Evolutionary conservation across 2,113 vertebrate species (phyloP), one percentile per base, ranked within the genome.

Genomic region (Pachypanchax playfairii): DNA sequence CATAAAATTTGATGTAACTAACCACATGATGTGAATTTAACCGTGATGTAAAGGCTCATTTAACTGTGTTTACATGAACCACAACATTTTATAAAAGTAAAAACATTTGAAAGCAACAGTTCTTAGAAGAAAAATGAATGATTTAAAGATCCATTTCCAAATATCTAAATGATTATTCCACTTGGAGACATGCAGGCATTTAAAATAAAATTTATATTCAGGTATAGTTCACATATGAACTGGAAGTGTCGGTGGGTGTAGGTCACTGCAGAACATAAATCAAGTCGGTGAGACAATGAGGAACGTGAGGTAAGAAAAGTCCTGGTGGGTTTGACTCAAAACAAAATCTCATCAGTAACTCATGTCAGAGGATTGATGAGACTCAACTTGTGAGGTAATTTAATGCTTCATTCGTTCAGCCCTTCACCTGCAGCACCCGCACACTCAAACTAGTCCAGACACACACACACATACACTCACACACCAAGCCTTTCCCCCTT

Each of bases 311-410:
- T 6, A 29, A 63, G 38, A 46, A 46, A 51, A 59, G 22, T 41
- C 21, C 35, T 46, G 59, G 46, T 61, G 55, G 42, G 26, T 41
- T 44, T 61, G 43, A 54, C 41, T 75, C 43, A 54, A 62, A 73
- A 61, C 39, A 73, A 63, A 42, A 68, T 25, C 33, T 77, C 62
- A 81, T 81, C 73, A 83, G 74, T 57, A 41, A 77, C 75, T 70
- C 68, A 55, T 59, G 66, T 77, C 70, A 70, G 57, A 75, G 36
- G 65, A 43, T 53, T 48, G 52, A 80, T 75, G 62, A 78, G 70
- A 67, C 67, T 79, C 67, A 73, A 73, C 62, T 78, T 79, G 69
- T 21, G 70, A 75, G 67, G 48, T 62, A 66, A 86, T 86, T 79
- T 75, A 75, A 77, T 62, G 79, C 75, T 81, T 70, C 60, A 53